Conservation (phyloP, 2,888 invertebrate genomes). For the Osmoderma eremita region DNA sequence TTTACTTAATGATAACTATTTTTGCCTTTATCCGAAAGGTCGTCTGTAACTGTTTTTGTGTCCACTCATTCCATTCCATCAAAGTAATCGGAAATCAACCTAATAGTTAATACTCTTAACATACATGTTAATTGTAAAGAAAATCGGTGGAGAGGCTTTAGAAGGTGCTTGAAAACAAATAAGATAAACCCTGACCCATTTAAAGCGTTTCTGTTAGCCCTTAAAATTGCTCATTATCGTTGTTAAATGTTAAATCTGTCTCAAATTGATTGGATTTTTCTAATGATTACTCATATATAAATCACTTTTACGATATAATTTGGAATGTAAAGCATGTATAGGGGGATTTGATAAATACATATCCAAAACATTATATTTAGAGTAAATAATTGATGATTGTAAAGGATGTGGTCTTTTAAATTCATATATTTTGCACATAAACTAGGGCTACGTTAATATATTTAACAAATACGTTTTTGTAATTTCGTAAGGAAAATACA, state of each 20-base stretch:
- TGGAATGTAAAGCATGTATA: slow-evolving; percentile 4
- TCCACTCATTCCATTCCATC: slow-evolving; percentile 17
- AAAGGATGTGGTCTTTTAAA: too few relatives aligned
- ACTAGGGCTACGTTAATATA: too few relatives aligned
- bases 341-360: slow-evolving; percentile 29
- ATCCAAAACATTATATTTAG: slow-evolving; percentile 2
- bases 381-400: too few relatives aligned
- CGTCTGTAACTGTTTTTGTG: slow-evolving; percentile 27
- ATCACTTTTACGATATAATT: not conserved
- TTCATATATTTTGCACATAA: too few relatives aligned
- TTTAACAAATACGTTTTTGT: too few relatives aligned
- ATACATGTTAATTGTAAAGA: not conserved
- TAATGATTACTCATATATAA: not conserved
- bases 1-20: slow-evolving; percentile 42
- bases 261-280: slow-evolving; percentile 3
- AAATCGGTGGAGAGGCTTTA: slow-evolving; percentile 23
- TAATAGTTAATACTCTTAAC: not conserved
- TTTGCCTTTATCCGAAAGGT: slow-evolving; percentile 38
- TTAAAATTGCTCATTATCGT: not conserved
- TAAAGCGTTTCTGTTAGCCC: not conserved
- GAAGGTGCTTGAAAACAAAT: slow-evolving; percentile 16
- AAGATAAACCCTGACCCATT: slow-evolving; percentile 10
- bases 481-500: too few relatives aligned
- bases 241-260: not conserved
- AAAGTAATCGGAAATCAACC: not conserved